These are phyloP conservation scores for Callospermophilus lateralis DNA, from an alignment of 2,113 vertebrate species.

Conservation along the genomic window DNA sequence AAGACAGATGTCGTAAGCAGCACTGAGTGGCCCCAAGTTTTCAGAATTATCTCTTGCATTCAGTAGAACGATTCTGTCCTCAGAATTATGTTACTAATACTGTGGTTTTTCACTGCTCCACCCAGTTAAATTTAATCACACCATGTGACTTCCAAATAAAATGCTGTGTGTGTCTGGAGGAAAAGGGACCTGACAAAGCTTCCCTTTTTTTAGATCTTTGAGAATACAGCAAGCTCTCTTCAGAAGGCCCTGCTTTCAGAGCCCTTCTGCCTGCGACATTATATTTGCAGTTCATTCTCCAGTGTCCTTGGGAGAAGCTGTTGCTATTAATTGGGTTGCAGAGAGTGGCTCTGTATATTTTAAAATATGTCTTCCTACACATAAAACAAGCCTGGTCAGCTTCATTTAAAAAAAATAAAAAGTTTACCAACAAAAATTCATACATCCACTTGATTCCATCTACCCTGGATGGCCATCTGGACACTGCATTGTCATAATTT, in stretches of 20 bases:
- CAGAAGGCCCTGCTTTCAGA: neutral
- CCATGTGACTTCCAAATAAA: slow-evolving; percentile 76
- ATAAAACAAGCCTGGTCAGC: neutral
- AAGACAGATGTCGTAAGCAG: slow-evolving; percentile 33
- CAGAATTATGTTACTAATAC: slow-evolving; percentile 76
- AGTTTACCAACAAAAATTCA: neutral
- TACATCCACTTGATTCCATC: neutral
- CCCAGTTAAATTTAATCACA: slow-evolving; percentile 76
- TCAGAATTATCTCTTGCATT: slow-evolving; percentile 58
- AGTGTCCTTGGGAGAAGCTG: slow-evolving; percentile 9
- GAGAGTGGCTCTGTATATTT: neutral
- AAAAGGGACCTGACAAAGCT: slow-evolving; percentile 59
- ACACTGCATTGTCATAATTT: neutral
- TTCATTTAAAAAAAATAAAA: neutral
- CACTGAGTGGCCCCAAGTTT: neutral
- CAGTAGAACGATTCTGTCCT: slow-evolving; percentile 47
- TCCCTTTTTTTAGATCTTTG: neutral
- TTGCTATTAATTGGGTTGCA: neutral
- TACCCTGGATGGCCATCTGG: neutral
- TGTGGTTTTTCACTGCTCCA: slow-evolving; percentile 75
- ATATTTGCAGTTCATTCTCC: neutral
- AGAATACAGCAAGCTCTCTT: slow-evolving; percentile 14
- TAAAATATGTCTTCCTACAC: slow-evolving; percentile 24
- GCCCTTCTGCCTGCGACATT: slow-evolving; percentile 15
- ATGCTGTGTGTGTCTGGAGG: slow-evolving; percentile 71